phyloP scores from a whole-genome alignment of 2,888 invertebrate species.

The Andricus curvator region DNA sequence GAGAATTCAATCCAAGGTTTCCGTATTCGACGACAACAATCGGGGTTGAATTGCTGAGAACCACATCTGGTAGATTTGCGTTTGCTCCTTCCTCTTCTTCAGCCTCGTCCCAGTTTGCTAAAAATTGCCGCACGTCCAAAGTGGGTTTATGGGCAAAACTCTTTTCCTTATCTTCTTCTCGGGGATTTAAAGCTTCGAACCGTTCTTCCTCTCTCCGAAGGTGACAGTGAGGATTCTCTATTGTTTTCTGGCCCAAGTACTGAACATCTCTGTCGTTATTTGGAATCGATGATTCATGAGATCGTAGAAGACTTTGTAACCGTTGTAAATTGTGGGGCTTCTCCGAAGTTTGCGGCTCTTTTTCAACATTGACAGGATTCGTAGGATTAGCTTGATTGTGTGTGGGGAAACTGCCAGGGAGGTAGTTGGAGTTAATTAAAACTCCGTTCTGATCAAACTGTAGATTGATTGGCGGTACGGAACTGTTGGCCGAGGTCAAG shows the following conservation, averaged over 20 bases:
- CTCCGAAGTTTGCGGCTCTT: constrained; percentile 42
- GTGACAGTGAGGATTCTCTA: constrained; percentile 43
- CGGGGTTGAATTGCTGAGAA: constrained; percentile 60
- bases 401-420: constrained; percentile 62
- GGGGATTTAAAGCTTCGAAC: constrained; percentile 35
- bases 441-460: constrained; percentile 76
- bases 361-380: constrained; percentile 47
- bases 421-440: constrained; percentile 71
- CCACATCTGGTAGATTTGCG: constrained; percentile 59
- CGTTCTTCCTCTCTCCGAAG: constrained; percentile 41
- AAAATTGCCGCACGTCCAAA: constrained; percentile 75
- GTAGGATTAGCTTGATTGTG: constrained; percentile 47
- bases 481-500: constrained; percentile 52
- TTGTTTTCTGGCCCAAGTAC: constrained; percentile 41
- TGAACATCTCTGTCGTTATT: constrained; percentile 37
- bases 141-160: constrained; percentile 73
- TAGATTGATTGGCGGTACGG: constrained; percentile 71
- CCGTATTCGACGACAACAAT: constrained; percentile 66
- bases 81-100: constrained; percentile 72
- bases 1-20: constrained; percentile 61
- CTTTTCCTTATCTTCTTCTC: constrained; percentile 52
- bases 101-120: constrained; percentile 76
- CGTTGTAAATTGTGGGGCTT: constrained; percentile 45
- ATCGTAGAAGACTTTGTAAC: constrained; percentile 41
- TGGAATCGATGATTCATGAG: constrained; percentile 28